Evolutionary conservation across 1,140 invertebrate species (phyloP), one percentile per base, ranked within the genome.

Genomic region (Drosophila insularis): DNA sequence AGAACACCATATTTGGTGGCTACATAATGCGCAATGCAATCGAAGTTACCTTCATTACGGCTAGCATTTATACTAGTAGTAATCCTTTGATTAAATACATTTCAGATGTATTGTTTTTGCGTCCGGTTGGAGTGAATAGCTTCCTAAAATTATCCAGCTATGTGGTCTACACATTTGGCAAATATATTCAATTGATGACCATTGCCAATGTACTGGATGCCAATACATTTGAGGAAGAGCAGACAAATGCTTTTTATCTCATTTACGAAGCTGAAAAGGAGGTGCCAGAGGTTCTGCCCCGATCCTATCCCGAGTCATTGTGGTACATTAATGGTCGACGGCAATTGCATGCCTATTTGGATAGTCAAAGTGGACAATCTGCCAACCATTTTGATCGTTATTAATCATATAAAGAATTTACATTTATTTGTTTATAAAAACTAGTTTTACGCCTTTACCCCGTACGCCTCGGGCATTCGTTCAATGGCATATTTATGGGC

Each of bases 391-490:
- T 32, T 17, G n/a, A 46, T 19, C 14, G 43, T 19, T 46, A 32
- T 59, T 11, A 35, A 46, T 8, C n/a, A 46, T 46, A 35, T 53
- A 14, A 50, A 19, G 46, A 23, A 37, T 37, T 2, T 3, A 37
- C 2, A 11, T 10, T 11, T 37, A 37, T 13, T 37, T 13, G 3
- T 37, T 13, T 37, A 13, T 35, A 56, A 55, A 40, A 61, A 21
- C 23, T 56, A 58, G 2, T 55, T 23, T 35, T 90, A 91, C 46
- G 86, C 71, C 37, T 91, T 91, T 0, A 91, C 97, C 17, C 98
- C 98, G 93, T 98, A 99, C 8, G 98, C 98, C 94, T 99, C 98
- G 1, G 98, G 98, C 98, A 99, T 99, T 92, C 98, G 94, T 93
- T 99, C 98, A 86, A 99, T 99, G 0, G 97, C 97, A 87, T 97